Percentiles rank a stretch among this genome's conserved stretches.
phyloP scores from a whole-genome alignment of 2,113 vertebrate genomes.

The Hemichromis elongatus region DNA sequence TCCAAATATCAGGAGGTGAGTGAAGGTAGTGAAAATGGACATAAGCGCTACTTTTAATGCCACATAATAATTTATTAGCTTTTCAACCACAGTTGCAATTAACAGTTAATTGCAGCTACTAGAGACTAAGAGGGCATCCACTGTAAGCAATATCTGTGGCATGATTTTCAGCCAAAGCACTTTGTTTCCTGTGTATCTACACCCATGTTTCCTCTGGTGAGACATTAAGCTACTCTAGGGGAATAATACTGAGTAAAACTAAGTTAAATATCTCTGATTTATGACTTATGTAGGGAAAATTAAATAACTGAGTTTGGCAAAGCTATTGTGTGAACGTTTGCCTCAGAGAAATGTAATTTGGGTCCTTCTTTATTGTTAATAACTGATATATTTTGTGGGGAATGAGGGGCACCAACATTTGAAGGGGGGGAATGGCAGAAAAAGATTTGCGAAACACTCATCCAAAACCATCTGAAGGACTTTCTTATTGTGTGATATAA shows the following conservation, averaged over 20 bases:
- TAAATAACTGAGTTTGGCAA: not conserved
- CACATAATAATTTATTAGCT: not conserved
- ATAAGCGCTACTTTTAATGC: not conserved
- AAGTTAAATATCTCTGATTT: not conserved
- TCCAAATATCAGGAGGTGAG: not conserved
- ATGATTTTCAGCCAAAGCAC: not conserved
- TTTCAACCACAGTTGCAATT: not conserved
- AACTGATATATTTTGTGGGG: not conserved
- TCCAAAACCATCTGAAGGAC: not conserved
- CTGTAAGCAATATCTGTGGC: not conserved
- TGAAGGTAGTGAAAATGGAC: not conserved
- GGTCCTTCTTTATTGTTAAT: not conserved
- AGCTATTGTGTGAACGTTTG: not conserved
- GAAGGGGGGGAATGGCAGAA: not conserved
- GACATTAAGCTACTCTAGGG: not conserved
- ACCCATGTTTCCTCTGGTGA: not conserved
- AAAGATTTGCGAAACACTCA: not conserved
- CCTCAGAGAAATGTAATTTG: not conserved
- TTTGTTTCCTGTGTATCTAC: not conserved
- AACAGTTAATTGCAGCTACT: not conserved
- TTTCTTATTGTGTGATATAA: not conserved
- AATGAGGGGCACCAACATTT: not conserved
- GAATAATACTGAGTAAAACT: not conserved
- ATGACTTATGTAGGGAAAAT: not conserved
- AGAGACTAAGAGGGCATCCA: not conserved